Evolutionary conservation across 2,113 vertebrate genomes (phyloP).

Genomic region (Glaucomys volans): DNA sequence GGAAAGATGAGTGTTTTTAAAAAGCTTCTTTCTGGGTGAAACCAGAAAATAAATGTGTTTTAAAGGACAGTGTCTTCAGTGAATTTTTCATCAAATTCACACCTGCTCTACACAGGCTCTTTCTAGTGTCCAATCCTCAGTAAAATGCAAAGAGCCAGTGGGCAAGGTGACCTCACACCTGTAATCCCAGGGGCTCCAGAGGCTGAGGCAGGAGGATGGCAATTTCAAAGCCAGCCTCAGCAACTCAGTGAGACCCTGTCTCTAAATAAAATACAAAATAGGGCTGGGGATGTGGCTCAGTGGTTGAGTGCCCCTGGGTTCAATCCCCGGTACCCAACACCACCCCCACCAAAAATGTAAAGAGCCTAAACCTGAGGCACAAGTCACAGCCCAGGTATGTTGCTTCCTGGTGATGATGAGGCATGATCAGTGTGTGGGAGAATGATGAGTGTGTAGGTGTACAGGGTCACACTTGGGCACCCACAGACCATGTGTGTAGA

Average conservation of each 20-base stretch:
- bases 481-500: neutral
- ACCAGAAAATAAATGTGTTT: constrained; percentile 42
- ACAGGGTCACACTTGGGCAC: neutral
- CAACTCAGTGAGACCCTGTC: too few relatives aligned
- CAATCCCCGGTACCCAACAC: too few relatives aligned
- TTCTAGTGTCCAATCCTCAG: neutral
- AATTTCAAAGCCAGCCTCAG: too few relatives aligned
- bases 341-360: neutral
- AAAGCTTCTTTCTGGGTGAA: neutral
- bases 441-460: neutral
- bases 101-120: neutral
- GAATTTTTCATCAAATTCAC: constrained; percentile 28
- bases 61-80: neutral
- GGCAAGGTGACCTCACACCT: too few relatives aligned
- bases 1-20: neutral
- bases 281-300: too few relatives aligned
- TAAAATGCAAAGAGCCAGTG: neutral
- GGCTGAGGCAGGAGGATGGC: too few relatives aligned
- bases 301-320: too few relatives aligned
- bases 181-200: too few relatives aligned
- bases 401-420: neutral
- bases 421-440: too few relatives aligned
- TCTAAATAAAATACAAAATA: too few relatives aligned
- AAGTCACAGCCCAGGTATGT: neutral
- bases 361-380: neutral